Percentiles rank a stretch among this genome's conserved stretches.
phyloP scores from a whole-genome alignment of 1,140 invertebrate species.

The Mya arenaria region DNA sequence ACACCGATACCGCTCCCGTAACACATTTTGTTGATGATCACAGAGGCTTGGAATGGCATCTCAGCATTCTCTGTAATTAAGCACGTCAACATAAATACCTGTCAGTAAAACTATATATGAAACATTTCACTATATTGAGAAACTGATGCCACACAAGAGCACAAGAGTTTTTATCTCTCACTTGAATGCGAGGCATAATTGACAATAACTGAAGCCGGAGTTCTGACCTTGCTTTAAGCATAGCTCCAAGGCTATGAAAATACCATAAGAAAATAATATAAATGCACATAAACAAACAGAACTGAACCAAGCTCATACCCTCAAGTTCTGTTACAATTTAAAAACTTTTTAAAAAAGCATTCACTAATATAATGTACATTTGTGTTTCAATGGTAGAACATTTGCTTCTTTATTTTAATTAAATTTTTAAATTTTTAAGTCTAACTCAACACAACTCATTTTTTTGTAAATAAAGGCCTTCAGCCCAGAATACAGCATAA shows the following conservation, averaged over 20 bases:
- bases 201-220: background rate
- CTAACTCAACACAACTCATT: too few species aligned
- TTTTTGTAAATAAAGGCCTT: too few species aligned
- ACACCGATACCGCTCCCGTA: slow-evolving; percentile 33
- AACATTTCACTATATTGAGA: background rate
- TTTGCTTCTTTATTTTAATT: too few species aligned
- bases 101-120: background rate
- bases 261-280: too few species aligned
- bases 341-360: background rate
- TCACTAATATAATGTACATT: background rate
- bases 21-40: slow-evolving; percentile 34
- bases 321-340: background rate
- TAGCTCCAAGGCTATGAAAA: background rate
- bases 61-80: slow-evolving; percentile 48
- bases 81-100: background rate
- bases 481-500: too few species aligned
- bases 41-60: slow-evolving; percentile 36
- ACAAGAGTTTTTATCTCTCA: background rate
- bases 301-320: background rate
- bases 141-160: background rate
- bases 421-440: too few species aligned
- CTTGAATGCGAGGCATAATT: background rate
- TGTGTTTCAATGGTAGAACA: too few species aligned
- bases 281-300: too few species aligned
- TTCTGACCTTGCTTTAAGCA: background rate